Conservation (phyloP, 2,888 invertebrate genomes). For the Trachelus troglodyta region DNA sequence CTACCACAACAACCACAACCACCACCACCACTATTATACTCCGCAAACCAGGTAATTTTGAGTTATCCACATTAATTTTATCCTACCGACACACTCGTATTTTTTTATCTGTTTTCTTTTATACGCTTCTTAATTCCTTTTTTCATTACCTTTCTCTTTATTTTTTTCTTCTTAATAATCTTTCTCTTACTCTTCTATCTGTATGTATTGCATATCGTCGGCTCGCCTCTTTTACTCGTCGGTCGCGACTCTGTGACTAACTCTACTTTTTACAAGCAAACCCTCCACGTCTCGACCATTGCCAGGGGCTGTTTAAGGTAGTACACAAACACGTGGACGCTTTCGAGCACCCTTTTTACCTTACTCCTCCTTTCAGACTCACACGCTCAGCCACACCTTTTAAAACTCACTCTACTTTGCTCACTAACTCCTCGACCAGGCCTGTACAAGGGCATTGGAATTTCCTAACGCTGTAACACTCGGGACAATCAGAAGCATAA, state of each 20-base stretch:
- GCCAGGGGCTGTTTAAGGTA: neutral
- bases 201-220: neutral
- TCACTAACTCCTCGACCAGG: constrained; percentile 23
- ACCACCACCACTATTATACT: constrained; percentile 59
- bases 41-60: constrained; percentile 61
- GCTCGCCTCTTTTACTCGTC: constrained; percentile 3
- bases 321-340: neutral
- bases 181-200: neutral
- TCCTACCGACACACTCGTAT: constrained; percentile 23
- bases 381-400: constrained; percentile 20
- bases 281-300: neutral
- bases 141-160: no score
- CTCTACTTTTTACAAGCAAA: neutral
- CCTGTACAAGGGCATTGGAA: neutral
- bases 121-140: neutral
- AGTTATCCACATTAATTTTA: constrained; percentile 45
- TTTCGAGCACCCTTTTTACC: constrained; percentile 3
- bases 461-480: no score
- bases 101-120: constrained; percentile 22
- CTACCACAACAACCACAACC: constrained; percentile 52
- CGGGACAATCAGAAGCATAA: no score
- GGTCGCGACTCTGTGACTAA: neutral
- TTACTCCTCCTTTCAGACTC: constrained; percentile 23
- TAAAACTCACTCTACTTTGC: constrained; percentile 2
- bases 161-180: neutral